Evolutionary conservation across 1,140 invertebrate species (phyloP).

Genomic region (Drosophila pachea): DNA sequence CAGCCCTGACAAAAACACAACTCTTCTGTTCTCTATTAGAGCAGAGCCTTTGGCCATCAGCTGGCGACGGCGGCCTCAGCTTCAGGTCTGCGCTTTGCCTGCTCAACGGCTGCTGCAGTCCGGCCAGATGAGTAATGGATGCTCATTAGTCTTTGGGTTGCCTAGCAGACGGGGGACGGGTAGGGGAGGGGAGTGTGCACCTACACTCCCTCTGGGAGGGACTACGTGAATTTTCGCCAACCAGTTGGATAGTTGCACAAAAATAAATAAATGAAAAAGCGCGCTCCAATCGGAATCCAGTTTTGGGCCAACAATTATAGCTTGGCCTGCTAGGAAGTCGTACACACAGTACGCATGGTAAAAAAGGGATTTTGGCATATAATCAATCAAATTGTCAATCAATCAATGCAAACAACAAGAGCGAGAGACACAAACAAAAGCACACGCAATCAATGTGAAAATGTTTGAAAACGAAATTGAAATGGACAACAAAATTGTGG

Average conservation of each 20-base stretch:
- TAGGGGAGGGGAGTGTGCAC: slow-evolving; percentile 1
- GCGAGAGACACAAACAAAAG: slow-evolving; percentile 34
- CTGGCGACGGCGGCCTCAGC: slow-evolving; percentile 3
- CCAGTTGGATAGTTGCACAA: neutral
- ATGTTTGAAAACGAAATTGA: slow-evolving; percentile 54
- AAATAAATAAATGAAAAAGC: too few species aligned
- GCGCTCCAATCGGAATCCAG: slow-evolving; percentile 8
- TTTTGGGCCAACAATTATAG: slow-evolving; percentile 33
- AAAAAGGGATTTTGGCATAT: slow-evolving; percentile 57
- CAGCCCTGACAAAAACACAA: slow-evolving; percentile 9
- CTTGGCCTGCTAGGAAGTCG: neutral
- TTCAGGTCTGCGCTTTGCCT: neutral
- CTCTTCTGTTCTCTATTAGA: slow-evolving; percentile 38
- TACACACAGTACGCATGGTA: neutral
- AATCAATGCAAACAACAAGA: slow-evolving; percentile 57
- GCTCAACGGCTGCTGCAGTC: slow-evolving; percentile 4
- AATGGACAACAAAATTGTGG: slow-evolving; percentile 54
- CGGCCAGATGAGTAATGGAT: slow-evolving; percentile 47
- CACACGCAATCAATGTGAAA: slow-evolving; percentile 49
- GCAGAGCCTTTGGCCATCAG: slow-evolving; percentile 18
- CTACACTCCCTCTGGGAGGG: neutral
- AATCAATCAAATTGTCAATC: slow-evolving; percentile 75
- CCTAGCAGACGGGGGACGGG: slow-evolving; percentile 19
- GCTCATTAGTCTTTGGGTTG: slow-evolving; percentile 46
- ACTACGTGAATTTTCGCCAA: neutral